Evolutionary conservation across 2,797 vertebrate species (phyloP).

Genomic region (Avahi laniger): DNA sequence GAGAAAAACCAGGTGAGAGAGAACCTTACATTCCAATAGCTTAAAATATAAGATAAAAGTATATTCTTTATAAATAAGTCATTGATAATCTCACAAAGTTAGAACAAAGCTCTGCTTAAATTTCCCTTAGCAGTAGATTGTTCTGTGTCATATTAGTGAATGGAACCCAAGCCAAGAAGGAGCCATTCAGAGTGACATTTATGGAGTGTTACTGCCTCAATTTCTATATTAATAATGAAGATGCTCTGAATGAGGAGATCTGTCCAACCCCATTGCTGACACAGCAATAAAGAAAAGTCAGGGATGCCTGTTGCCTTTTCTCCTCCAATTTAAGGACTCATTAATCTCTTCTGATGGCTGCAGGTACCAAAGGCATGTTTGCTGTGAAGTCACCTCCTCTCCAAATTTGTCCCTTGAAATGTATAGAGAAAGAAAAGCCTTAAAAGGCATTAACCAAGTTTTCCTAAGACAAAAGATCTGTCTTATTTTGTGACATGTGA

Average conservation of each 20-base stretch:
- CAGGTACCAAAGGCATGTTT: background rate
- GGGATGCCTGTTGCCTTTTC: background rate
- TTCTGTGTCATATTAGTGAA: background rate
- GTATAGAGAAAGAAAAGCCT: background rate
- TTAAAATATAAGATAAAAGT: background rate
- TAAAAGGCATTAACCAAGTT: background rate
- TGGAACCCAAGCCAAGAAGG: background rate
- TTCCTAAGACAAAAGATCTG: background rate
- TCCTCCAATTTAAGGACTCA: background rate
- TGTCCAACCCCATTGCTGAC: background rate
- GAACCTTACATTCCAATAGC: background rate
- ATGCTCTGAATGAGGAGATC: background rate
- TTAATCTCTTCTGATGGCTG: background rate
- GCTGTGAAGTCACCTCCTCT: background rate
- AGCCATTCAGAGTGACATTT: background rate
- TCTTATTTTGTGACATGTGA: background rate
- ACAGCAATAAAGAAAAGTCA: background rate
- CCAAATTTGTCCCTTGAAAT: background rate
- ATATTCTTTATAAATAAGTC: background rate
- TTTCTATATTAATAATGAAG: background rate
- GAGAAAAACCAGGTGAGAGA: background rate
- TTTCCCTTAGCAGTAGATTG: background rate
- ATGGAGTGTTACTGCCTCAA: background rate
- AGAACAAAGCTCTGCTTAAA: slow-evolving; percentile 5
- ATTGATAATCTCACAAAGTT: background rate